phyloP scores from a whole-genome alignment of 2,888 invertebrate genomes.

The Trilocha varians region DNA sequence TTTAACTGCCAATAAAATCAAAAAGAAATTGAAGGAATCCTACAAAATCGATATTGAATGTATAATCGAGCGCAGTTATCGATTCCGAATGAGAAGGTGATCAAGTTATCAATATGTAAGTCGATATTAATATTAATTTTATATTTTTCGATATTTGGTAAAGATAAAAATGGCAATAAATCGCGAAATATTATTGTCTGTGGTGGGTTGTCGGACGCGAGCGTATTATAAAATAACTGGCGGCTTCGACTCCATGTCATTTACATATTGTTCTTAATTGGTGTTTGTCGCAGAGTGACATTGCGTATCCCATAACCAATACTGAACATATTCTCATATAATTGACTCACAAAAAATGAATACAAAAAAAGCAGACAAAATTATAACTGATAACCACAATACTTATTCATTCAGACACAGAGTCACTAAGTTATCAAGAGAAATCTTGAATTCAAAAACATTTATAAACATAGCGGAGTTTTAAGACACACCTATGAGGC shows the following conservation, averaged over 20 bases:
- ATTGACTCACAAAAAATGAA: too few relatives aligned
- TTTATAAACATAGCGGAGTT: too few relatives aligned
- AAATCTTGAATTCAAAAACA: too few relatives aligned
- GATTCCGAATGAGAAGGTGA: neutral
- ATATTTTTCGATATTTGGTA: neutral
- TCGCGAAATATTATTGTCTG: conserved; percentile 6
- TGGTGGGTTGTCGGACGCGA: conserved; percentile 1
- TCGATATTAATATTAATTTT: conserved; percentile 5
- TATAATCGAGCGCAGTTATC: too few relatives aligned
- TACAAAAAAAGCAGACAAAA: too few relatives aligned
- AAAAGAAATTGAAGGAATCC: neutral
- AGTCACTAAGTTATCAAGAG: too few relatives aligned
- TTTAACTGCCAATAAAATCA: too few relatives aligned
- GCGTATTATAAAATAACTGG: conserved; percentile 8
- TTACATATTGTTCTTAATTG: conserved; percentile 31
- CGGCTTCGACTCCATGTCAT: conserved; percentile 15
- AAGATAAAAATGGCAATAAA: conserved; percentile 7
- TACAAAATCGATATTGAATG: neutral
- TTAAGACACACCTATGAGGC: too few relatives aligned
- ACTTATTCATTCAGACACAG: too few relatives aligned
- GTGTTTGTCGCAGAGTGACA: conserved; percentile 25
- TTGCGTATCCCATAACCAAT: too few relatives aligned
- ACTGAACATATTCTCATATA: too few relatives aligned
- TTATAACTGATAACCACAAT: too few relatives aligned
- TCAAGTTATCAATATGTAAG: conserved; percentile 6